phyloP scores from a whole-genome alignment of 2,113 vertebrate genomes.

The Hippocampus zosterae region DNA sequence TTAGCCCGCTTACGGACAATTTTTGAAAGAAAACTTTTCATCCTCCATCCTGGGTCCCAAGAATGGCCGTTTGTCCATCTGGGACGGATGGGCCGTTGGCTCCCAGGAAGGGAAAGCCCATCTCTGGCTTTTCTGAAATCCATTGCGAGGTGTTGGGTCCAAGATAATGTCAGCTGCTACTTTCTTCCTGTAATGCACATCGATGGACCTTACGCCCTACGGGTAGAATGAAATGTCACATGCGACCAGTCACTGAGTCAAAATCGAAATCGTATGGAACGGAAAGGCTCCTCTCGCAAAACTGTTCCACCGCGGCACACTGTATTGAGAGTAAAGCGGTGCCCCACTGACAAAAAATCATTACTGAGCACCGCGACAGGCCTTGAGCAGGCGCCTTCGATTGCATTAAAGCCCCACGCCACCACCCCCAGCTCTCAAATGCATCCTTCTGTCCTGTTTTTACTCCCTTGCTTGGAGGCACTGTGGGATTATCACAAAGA shows the following conservation, averaged over 20 bases:
- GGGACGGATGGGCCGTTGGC: too few relatives aligned
- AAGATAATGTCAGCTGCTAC: neutral
- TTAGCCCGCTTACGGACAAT: too few relatives aligned
- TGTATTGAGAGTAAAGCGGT: slow-evolving; percentile 36
- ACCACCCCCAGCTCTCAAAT: neutral
- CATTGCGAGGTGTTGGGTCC: neutral
- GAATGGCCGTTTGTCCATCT: too few relatives aligned
- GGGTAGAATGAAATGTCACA: slow-evolving; percentile 51
- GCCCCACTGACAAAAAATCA: slow-evolving; percentile 39
- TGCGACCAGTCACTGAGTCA: slow-evolving; percentile 47
- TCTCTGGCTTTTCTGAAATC: neutral
- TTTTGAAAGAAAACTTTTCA: too few relatives aligned
- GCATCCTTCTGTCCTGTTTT: slow-evolving; percentile 22
- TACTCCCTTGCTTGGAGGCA: slow-evolving; percentile 39
- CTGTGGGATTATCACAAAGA: slow-evolving; percentile 34
- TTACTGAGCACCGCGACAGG: slow-evolving; percentile 36
- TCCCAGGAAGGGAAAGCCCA: too few relatives aligned
- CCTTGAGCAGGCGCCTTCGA: slow-evolving; percentile 14
- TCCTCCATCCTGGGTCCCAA: too few relatives aligned
- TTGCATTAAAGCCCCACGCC: slow-evolving; percentile 9
- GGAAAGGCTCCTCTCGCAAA: slow-evolving; percentile 20
- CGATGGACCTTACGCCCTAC: slow-evolving; percentile 5
- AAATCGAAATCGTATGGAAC: slow-evolving; percentile 43
- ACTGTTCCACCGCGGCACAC: slow-evolving; percentile 29
- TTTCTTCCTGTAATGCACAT: neutral